Percentiles rank a stretch among this genome's conserved stretches.
Evolutionary conservation across 1,140 invertebrate genomes (phyloP).

Genomic region (Proctacanthus coquilletti): DNA sequence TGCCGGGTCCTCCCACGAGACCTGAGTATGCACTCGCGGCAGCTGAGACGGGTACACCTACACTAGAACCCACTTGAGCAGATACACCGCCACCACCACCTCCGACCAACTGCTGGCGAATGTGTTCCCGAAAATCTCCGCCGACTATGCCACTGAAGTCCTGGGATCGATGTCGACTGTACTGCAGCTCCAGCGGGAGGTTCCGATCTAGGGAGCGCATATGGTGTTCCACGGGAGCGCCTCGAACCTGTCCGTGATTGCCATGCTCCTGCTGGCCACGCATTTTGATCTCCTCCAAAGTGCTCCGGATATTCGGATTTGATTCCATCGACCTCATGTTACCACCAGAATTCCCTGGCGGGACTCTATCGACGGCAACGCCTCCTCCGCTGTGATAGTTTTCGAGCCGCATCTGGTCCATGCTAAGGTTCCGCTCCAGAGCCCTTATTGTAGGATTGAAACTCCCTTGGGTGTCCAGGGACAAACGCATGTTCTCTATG

Average conservation of each 20-base stretch:
- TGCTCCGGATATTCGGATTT: slow-evolving; percentile 2
- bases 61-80: slow-evolving; percentile 23
- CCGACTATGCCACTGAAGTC: too few relatives aligned
- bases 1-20: neutral
- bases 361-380: slow-evolving; percentile 8
- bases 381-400: slow-evolving; percentile 5
- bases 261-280: slow-evolving; percentile 19
- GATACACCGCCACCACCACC: slow-evolving; percentile 14
- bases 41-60: slow-evolving; percentile 21
- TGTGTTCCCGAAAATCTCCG: slow-evolving; percentile 25
- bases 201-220: slow-evolving; percentile 29
- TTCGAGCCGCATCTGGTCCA: slow-evolving; percentile 9
- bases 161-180: slow-evolving; percentile 24
- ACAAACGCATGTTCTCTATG: too few relatives aligned
- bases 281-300: slow-evolving; percentile 7
- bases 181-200: slow-evolving; percentile 25
- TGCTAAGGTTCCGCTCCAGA: slow-evolving; percentile 7
- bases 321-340: slow-evolving; percentile 5
- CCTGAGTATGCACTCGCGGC: slow-evolving; percentile 17
- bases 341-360: slow-evolving; percentile 1
- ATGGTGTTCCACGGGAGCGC: slow-evolving; percentile 24
- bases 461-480: neutral
- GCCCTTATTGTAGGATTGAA: slow-evolving; percentile 5
- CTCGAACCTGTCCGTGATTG: slow-evolving; percentile 9
- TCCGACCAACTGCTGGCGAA: slow-evolving; percentile 22